Base-by-base conservation (phyloP, 2,113 vertebrate species). In the Gambusia holbrooki region DNA sequence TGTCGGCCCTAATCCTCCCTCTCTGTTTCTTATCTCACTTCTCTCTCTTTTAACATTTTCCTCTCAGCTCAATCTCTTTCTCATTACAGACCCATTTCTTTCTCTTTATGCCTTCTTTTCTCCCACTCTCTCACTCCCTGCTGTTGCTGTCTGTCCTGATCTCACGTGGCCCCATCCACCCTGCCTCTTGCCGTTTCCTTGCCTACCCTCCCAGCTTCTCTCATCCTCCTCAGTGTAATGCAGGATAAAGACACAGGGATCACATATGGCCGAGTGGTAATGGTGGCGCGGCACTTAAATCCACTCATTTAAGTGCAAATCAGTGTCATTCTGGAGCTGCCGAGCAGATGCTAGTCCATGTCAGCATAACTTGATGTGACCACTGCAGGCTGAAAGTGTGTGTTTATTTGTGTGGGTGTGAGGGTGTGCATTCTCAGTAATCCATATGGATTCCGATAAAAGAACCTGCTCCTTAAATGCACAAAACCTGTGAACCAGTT, bases 301-400 rank as follows among this genome's bases (percentile, higher is more conserved):
- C 96, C 95, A 94, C 95, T 97, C 96, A 97, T 97, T 95, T 97
- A 97, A 96, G 96, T 96, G 96, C 96, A 97, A 98, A 97, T 96
- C 94, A 95, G 95, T 95, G 92, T 95, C 92, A 88, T 90, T 93
- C 82, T 89, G 87, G 84, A 89, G 85, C 88, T 77, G 82, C 86
- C 75, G 79, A 88, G 90, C 92, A 92, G 90, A 87, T 91, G 90
- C 88, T 89, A 29, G 85, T 73, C 89, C 87, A 84, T 92, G 89
- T 93, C 92, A 89, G 88, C 80, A 86, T 87, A 92, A 92, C 91
- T 77, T 27, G 54, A 90, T 88, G 80, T 89, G 84, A 90, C 88
- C 88, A 80, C 70, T 40, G 66, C 77, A 68, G 76, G 65, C 66
- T 88, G 32, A 35, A 71, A 19, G 76, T 28, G 81, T 48, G 82